Percentiles rank a stretch among this genome's conserved stretches.
Conservation (phyloP, 2,797 vertebrate genomes). For the Orestias chungarensis region DNA sequence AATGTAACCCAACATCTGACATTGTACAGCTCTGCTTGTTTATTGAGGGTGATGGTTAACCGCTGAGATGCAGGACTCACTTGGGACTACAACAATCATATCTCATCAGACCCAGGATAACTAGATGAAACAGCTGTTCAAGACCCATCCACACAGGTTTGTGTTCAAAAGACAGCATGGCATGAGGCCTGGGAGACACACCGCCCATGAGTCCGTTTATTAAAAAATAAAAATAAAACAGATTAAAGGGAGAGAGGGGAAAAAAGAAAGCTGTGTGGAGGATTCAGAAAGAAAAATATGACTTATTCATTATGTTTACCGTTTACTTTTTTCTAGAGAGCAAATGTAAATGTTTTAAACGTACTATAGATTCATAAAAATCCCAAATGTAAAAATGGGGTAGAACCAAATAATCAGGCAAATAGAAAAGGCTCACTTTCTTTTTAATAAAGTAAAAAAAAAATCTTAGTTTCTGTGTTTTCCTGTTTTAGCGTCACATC, state of each 20-base stretch:
- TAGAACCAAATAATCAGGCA: conserved; percentile 58
- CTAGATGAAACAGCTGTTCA: conserved; percentile 80
- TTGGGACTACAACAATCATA: conserved; percentile 77
- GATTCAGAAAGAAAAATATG: conserved; percentile 68
- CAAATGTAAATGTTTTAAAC: conserved; percentile 66
- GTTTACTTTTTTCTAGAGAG: conserved; percentile 75
- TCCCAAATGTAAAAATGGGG: conserved; percentile 59
- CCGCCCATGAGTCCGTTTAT: conserved; percentile 69
- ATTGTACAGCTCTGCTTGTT: conserved; percentile 62
- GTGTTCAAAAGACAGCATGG: conserved; percentile 73
- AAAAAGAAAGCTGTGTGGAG: conserved; percentile 38
- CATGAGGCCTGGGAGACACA: conserved; percentile 72
- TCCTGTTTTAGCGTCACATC: conserved; percentile 24
- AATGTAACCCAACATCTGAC: conserved; percentile 71
- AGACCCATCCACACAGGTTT: conserved; percentile 76
- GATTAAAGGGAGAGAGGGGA: conserved; percentile 33
- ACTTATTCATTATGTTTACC: conserved; percentile 85
- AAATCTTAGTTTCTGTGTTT: conserved; percentile 39
- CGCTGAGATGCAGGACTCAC: conserved; percentile 73
- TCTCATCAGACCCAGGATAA: conserved; percentile 74
- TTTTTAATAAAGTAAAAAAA: background rate
- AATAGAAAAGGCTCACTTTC: conserved; percentile 59
- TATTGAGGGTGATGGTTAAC: conserved; percentile 74
- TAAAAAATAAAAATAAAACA: conserved; percentile 45
- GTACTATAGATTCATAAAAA: conserved; percentile 41